phyloP scores from a whole-genome alignment of 1,140 invertebrate genomes.

The Cryptotermes secundus region DNA sequence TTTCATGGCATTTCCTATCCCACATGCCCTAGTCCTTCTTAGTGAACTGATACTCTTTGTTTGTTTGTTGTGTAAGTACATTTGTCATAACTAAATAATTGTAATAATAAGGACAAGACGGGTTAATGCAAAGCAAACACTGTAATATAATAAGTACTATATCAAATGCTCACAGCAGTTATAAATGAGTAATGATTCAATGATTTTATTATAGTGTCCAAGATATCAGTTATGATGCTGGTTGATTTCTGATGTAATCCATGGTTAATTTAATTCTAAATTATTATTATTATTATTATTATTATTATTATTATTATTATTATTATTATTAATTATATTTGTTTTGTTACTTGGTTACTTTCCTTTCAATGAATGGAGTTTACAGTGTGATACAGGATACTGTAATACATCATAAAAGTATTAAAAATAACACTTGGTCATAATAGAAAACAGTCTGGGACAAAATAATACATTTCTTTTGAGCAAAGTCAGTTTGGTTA shows the following conservation, averaged over 20 bases:
- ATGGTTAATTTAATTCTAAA: neutral
- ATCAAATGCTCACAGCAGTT: conserved; percentile 34
- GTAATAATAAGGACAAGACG: conserved; percentile 36
- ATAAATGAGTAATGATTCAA: conserved; percentile 34
- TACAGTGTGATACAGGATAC: neutral
- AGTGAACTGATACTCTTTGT: neutral
- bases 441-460: neutral
- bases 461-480: neutral
- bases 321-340: neutral
- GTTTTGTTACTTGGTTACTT: neutral
- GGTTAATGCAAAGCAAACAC: conserved; percentile 33
- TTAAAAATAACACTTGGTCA: neutral
- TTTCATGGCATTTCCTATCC: neutral
- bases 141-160: conserved; percentile 34
- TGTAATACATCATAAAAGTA: neutral
- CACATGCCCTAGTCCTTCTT: neutral
- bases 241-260: neutral
- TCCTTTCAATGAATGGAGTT: neutral
- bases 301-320: neutral
- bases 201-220: conserved; percentile 26
- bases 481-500: neutral
- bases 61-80: conserved; percentile 35
- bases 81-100: conserved; percentile 35
- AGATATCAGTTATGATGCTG: neutral
- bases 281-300: neutral